A percentile compares a stretch with the other conserved stretches of the same genome.
Evolutionary conservation across 2,113 vertebrate species (phyloP).

Genomic region (Amphilophus citrinellus): DNA sequence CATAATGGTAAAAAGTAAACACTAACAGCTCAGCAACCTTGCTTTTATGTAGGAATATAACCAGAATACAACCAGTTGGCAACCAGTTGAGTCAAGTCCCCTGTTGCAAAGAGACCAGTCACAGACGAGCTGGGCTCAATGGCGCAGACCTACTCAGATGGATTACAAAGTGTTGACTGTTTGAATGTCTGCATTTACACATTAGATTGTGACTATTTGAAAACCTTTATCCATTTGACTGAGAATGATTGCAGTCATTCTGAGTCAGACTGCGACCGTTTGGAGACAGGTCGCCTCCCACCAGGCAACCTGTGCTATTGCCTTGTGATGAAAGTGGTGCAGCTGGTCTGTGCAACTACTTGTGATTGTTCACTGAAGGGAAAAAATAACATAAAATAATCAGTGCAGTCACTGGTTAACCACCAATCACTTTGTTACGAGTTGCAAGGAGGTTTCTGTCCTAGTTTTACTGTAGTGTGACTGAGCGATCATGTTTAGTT

Average conservation of each 20-base stretch:
- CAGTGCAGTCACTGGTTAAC: not conserved
- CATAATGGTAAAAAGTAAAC: not conserved
- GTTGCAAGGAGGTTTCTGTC: not conserved
- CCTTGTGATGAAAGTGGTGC: not conserved
- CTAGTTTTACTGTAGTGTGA: not conserved
- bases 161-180: no score
- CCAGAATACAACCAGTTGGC: not conserved
- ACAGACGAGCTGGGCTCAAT: no score
- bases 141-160: no score
- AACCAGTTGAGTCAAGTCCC: not conserved
- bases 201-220: no score
- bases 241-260: no score
- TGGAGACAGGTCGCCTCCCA: not conserved
- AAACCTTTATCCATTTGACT: no score
- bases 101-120: no score
- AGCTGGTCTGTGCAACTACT: no score
- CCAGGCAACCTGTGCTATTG: not conserved
- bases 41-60: not conserved
- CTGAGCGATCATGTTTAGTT: not conserved
- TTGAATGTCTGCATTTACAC: no score
- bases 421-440: not conserved
- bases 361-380: not conserved
- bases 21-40: not conserved
- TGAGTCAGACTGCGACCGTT: no score
- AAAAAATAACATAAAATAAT: not conserved